Percentiles rank a stretch among this genome's conserved stretches.
Conservation (phyloP, 1,140 invertebrate genomes). For the Mamestra configurata region DNA sequence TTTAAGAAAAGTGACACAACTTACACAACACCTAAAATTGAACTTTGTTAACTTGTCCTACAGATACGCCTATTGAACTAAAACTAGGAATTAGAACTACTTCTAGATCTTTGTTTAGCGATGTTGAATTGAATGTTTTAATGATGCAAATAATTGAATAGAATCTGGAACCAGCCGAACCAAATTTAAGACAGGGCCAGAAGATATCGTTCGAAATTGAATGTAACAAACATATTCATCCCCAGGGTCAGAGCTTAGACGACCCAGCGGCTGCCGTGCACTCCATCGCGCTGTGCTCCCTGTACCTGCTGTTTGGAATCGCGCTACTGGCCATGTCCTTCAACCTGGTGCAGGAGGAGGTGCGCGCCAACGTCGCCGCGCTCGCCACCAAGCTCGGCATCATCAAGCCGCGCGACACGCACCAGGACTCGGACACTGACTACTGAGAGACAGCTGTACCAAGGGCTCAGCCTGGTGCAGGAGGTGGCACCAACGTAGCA, state of each 20-base stretch:
- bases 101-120: too few relatives aligned
- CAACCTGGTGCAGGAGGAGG: constrained; percentile 98
- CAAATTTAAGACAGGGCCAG: neutral
- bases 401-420: constrained; percentile 92
- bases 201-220: neutral
- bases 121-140: too few relatives aligned
- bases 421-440: constrained; percentile 64
- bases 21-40: too few relatives aligned
- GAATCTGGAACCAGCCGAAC: too few relatives aligned
- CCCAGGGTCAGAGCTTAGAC: constrained; percentile 78
- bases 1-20: too few relatives aligned
- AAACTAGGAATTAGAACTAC: too few relatives aligned
- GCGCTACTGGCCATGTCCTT: constrained; percentile 99
- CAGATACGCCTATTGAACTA: too few relatives aligned
- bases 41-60: too few relatives aligned
- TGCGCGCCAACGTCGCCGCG: constrained; percentile 95
- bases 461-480: too few relatives aligned
- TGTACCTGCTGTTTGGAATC: constrained; percentile 98
- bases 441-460: constrained; percentile 54
- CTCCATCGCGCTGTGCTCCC: constrained; percentile 96
- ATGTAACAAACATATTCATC: neutral
- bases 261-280: constrained; percentile 91
- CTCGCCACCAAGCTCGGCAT: constrained; percentile 95
- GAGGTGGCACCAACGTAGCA: too few relatives aligned
- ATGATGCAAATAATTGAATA: too few relatives aligned